Evolutionary conservation across 1,140 invertebrate genomes (phyloP).

Genomic region (Paraescarpia echinospica): DNA sequence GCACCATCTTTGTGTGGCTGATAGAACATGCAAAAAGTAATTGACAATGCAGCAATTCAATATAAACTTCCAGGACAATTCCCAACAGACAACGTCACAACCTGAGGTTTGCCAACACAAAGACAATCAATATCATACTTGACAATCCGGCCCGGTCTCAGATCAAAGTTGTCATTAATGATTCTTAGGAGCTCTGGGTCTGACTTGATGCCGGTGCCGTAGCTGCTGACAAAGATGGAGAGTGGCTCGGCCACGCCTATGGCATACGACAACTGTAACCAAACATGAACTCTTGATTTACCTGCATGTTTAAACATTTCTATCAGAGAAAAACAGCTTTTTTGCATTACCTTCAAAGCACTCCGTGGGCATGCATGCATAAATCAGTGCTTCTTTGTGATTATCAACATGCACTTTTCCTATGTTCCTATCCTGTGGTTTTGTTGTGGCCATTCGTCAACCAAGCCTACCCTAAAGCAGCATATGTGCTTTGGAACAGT

Average conservation of each 20-base stretch:
- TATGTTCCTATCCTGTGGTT: too few relatives aligned
- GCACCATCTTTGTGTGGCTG: too few relatives aligned
- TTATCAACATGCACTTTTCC: too few relatives aligned
- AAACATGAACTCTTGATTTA: neutral
- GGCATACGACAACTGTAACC: constrained; percentile 83
- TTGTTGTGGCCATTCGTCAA: too few relatives aligned
- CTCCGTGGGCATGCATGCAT: too few relatives aligned
- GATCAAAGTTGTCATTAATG: constrained; percentile 95
- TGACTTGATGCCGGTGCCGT: constrained; percentile 87
- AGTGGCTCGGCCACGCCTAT: constrained; percentile 94
- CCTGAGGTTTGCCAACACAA: neutral
- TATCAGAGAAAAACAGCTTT: too few relatives aligned
- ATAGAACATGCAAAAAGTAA: too few relatives aligned
- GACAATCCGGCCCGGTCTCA: constrained; percentile 95
- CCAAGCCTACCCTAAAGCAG: too few relatives aligned
- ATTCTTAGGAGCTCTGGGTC: constrained; percentile 87
- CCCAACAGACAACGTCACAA: neutral
- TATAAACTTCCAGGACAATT: neutral
- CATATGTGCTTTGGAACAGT: too few relatives aligned
- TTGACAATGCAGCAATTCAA: neutral
- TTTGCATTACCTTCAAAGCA: too few relatives aligned
- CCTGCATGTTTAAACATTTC: too few relatives aligned
- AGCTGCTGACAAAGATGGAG: constrained; percentile 95
- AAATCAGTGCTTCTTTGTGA: too few relatives aligned
- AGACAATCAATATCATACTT: constrained; percentile 71